Conservation (phyloP, 1,140 invertebrate genomes). For the Tetragonula clypearis region DNA sequence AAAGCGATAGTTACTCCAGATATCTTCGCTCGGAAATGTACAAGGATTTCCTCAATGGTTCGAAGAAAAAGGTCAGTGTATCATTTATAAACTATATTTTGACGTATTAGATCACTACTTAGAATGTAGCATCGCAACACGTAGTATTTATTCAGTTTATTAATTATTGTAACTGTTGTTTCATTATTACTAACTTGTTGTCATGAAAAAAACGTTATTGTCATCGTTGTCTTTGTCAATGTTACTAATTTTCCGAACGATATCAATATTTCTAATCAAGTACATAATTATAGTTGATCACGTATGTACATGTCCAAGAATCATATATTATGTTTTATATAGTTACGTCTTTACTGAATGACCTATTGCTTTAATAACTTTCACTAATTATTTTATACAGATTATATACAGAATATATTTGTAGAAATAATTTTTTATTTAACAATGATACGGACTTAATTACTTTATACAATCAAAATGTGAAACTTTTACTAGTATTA, state of each 20-base stretch:
- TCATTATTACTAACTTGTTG: not conserved
- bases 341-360: not conserved
- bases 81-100: slow-evolving; percentile 13
- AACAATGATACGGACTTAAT: not conserved
- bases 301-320: not conserved
- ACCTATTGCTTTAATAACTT: not conserved
- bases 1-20: slow-evolving; percentile 98
- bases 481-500: not conserved
- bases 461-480: no score
- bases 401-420: not conserved
- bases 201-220: not conserved
- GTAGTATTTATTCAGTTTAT: not conserved
- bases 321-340: not conserved
- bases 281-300: not conserved
- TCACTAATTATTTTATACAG: not conserved
- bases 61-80: slow-evolving; percentile 94
- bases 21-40: slow-evolving; percentile 99
- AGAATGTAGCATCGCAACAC: not conserved
- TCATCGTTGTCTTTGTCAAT: not conserved
- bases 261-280: not conserved
- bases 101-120: slow-evolving; percentile 6
- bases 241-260: not conserved
- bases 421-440: not conserved
- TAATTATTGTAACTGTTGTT: slow-evolving; percentile 7
- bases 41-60: slow-evolving; percentile 97